Evolutionary conservation across 2,888 invertebrate genomes (phyloP), one percentile per base, ranked within the genome.

Genomic region (Cyrtodaria siliqua): DNA sequence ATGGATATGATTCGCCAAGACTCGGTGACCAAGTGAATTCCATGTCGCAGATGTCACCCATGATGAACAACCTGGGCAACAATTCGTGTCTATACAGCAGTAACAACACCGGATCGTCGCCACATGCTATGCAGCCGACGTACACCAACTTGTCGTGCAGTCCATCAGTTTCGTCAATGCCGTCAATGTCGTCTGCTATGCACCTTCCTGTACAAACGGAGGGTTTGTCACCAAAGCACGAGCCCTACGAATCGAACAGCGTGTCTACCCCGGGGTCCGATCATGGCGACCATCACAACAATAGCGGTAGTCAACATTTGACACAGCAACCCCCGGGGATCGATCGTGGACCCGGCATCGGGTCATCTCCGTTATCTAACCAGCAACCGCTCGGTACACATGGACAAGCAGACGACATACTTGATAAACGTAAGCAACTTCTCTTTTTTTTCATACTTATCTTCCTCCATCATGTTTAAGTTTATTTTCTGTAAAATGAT

Each of bases 111-210:
- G 33, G 33, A 12, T 33, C 33, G 33, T 74, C 86, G 12, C 67
- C 80, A 38, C 75, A 82, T 9, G 59, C 66, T 1, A 61, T 78
- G 18, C 85, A 86, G 50, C 84, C 85, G 42, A 85, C 84, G 14
- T 87, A 87, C 67, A 86, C 87, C 0, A 86, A 82, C 57, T 77
- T 87, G 49, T 83, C 86, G 8, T 84, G 82, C 68, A 83, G 82
- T 55, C 82, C 87, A 8, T 71, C 79, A 2, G 70, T 82, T 29
- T 73, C 82, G 9, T 61, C 79, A 9, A 73, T 83, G 73, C 55
- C 79, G 52, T 71, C 79, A 61, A 27, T 72, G 38, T 55, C 75
- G 42, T 44, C 75, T 6, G 50, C 63, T 0, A 70, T 81, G 74
- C 80, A 77, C 24, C 59, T 76, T 16, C 73, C 77, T 2, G 52